phyloP scores from a whole-genome alignment of 2,797 vertebrate species.

The Sebastes trivittatus region DNA sequence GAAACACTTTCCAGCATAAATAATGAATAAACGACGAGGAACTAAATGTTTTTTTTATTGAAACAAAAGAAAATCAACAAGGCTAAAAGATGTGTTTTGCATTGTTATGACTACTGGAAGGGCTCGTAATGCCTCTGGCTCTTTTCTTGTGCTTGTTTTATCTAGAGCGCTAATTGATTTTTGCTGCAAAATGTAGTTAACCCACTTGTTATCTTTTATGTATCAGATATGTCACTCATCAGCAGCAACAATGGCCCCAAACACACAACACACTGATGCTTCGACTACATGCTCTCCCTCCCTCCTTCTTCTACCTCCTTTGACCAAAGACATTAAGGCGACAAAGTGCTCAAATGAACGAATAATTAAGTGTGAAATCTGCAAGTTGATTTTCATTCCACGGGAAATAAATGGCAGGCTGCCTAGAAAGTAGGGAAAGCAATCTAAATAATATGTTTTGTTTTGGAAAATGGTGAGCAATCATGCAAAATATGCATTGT shows the following conservation, averaged over 20 bases:
- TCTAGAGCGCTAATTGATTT: slow-evolving; percentile 15
- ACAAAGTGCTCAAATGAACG: neutral
- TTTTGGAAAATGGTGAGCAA: neutral
- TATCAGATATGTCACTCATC: slow-evolving; percentile 28
- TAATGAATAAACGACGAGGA: neutral
- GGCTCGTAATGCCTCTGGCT: neutral
- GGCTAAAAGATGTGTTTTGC: neutral
- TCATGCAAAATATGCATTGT: neutral
- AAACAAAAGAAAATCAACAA: neutral
- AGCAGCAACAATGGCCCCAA: neutral
- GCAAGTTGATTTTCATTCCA: no score
- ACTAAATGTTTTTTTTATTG: neutral
- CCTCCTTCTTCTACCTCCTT: neutral
- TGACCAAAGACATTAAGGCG: neutral
- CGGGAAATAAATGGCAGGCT: neutral
- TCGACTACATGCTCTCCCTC: neutral
- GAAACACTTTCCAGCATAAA: neutral
- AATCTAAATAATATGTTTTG: neutral
- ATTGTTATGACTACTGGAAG: neutral
- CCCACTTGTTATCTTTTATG: slow-evolving; percentile 39
- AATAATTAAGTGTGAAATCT: neutral
- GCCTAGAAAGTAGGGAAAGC: neutral
- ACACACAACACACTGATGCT: neutral
- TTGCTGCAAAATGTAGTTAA: slow-evolving; percentile 37
- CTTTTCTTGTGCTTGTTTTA: slow-evolving; percentile 34